These are phyloP conservation scores for Cephus spinipes DNA, from an alignment of 2,888 invertebrate genomes.

Conservation along the genomic window DNA sequence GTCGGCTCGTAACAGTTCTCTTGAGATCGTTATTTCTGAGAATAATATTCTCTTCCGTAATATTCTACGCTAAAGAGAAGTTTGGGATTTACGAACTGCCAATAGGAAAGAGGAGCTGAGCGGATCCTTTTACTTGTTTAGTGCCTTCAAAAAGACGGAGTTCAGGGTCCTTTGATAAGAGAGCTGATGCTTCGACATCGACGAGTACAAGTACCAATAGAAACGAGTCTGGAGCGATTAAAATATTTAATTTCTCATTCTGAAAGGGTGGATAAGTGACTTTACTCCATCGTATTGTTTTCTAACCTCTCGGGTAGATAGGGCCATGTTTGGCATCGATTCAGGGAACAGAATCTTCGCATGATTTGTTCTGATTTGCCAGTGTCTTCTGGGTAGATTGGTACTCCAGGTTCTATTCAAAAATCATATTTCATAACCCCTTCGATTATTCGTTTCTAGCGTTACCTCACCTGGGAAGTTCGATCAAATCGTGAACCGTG, in stretches of 20 bases:
- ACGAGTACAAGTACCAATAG: conserved; percentile 46
- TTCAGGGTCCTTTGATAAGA: conserved; percentile 40
- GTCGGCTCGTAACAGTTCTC: conserved; percentile 22
- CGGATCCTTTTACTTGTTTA: conserved; percentile 34
- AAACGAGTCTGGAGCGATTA: conserved; percentile 39
- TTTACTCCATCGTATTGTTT: too few relatives aligned
- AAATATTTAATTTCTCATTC: conserved; percentile 23
- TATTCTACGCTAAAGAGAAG: conserved; percentile 10
- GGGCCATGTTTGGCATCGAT: conserved; percentile 37
- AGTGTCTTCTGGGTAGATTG: conserved; percentile 32
- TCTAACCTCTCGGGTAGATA: conserved; percentile 43
- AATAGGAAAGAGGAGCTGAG: conserved; percentile 3
- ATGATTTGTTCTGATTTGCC: conserved; percentile 44
- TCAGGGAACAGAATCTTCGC: conserved; percentile 39
- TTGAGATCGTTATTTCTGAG: conserved; percentile 24
- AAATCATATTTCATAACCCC: not conserved
- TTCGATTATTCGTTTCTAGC: too few relatives aligned
- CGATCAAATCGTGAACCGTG: too few relatives aligned
- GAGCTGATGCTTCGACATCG: conserved; percentile 34
- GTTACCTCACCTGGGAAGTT: too few relatives aligned
- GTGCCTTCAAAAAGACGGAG: conserved; percentile 32
- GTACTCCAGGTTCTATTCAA: conserved; percentile 23
- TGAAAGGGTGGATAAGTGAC: not conserved
- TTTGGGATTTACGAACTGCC: not conserved
- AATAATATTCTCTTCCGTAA: conserved; percentile 14